Base-by-base conservation (phyloP, 1,140 invertebrate species). In the Telenomus remus region DNA sequence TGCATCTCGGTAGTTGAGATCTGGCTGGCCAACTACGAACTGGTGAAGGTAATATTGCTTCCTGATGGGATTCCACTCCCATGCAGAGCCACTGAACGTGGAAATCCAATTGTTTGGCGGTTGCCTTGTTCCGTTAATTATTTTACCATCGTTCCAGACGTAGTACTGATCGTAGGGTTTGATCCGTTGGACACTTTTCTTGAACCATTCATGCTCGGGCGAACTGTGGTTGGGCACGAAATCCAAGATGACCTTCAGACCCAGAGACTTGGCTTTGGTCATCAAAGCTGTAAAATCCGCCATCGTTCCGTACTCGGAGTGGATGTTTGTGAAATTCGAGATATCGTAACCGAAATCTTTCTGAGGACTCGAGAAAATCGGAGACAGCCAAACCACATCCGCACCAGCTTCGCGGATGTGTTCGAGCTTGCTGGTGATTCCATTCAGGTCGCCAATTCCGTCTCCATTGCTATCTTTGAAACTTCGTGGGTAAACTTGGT, bases 191-290 rank as follows among this genome's bases (percentile, higher is more conserved):
- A 90, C 82, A 6, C 93, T 94, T 56, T 92, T 89, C 27, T 85
- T 60, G 78, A 95, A 95, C 91, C 94, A 95, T 44, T 91, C 89
- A 71, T 92, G 92, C 46, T 91, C 80, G 51, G 91, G 86, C 57
- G 94, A 94, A 9, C 93, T 91, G 76, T 95, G 93, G 81, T 95
- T 94, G 2, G 95, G 91, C 4, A 96, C 94, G 79, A 96, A 94
- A 78, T 94, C 93, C 72, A 94, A 78, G 9, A 94, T 85, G 1
- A 94, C 80, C 66, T 91, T 91, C 4, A 93, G 84, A 46, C 89
- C 89, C 0, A 81, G 51, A 3, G 53, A 44, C 64, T 85, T 77
- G 0, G 80, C 79, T 48, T 81, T 77, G n/a, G 34, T 50, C 1
- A 88, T 57, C 0, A 92, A 81, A 5, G 81, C 69, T 2, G 87